A percentile compares a stretch with the other conserved stretches of the same genome.
Conservation (phyloP, 2,797 vertebrate species). For the Lerista edwardsae region DNA sequence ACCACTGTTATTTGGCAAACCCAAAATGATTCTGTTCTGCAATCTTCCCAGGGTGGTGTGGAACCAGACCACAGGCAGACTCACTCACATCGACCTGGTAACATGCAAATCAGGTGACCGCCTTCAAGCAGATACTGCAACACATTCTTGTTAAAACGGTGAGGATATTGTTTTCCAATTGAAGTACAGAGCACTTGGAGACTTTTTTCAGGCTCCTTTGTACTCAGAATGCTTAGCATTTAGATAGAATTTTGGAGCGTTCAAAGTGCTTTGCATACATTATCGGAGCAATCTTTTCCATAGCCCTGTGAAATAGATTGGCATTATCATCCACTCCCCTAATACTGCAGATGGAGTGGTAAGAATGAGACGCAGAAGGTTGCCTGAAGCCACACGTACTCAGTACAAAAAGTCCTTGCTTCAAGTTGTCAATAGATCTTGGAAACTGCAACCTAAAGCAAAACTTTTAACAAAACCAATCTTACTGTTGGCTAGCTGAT, state of each 20-base stretch:
- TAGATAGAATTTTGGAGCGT: not conserved
- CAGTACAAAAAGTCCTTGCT: no score
- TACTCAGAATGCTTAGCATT: not conserved
- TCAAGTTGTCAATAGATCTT: no score
- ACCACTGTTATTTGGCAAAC: not conserved
- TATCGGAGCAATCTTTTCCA: not conserved
- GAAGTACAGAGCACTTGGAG: not conserved
- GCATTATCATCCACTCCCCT: not conserved
- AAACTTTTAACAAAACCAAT: no score
- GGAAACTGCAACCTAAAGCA: no score
- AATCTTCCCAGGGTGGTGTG: not conserved
- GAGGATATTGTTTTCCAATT: not conserved
- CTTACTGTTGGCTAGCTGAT: no score
- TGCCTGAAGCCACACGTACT: no score
- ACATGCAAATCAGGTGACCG: not conserved
- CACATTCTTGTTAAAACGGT: not conserved
- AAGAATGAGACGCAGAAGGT: no score
- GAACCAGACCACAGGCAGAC: not conserved
- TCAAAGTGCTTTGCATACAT: not conserved
- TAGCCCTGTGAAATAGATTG: not conserved
- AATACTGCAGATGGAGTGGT: no score
- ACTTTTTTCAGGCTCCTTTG: not conserved
- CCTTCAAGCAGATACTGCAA: not conserved
- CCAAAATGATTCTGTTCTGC: no score
- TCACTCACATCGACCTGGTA: not conserved